These are phyloP conservation scores for Indicator indicator DNA, from an alignment of 2,113 vertebrate genomes.

Conservation along the genomic window DNA sequence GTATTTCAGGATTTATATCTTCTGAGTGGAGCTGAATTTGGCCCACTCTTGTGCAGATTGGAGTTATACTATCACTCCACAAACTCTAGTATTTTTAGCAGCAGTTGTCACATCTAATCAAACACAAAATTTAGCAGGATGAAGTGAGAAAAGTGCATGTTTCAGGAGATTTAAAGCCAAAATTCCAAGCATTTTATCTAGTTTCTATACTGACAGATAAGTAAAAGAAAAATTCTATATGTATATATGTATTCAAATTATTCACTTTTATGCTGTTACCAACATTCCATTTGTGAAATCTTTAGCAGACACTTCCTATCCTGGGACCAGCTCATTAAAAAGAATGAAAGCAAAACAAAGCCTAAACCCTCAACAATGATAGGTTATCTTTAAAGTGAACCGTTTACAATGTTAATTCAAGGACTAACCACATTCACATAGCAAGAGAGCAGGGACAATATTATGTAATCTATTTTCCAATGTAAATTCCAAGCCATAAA, in stretches of 20 bases:
- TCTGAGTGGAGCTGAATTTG: constrained; percentile 39
- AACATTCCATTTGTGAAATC: constrained; percentile 24
- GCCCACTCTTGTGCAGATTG: not conserved
- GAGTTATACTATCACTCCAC: constrained; percentile 34
- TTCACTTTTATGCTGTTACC: constrained; percentile 11
- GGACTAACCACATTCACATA: not conserved
- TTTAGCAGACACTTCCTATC: not conserved
- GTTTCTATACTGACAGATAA: constrained; percentile 20
- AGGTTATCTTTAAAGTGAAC: not conserved
- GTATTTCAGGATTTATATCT: constrained; percentile 50
- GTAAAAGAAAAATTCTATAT: constrained; percentile 10
- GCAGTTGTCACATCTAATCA: constrained; percentile 70
- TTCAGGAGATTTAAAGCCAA: constrained; percentile 51
- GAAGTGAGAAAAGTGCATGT: constrained; percentile 56
- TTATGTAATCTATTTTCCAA: not conserved
- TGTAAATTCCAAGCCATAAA: not conserved
- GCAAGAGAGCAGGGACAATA: not conserved
- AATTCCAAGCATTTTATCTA: constrained; percentile 60
- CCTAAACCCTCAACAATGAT: not conserved
- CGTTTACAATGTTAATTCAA: not conserved
- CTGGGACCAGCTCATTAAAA: not conserved
- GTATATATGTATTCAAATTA: not conserved
- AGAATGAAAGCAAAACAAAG: not conserved
- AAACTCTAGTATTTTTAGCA: constrained; percentile 62
- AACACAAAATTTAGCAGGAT: constrained; percentile 52